A percentile compares a stretch with the other conserved stretches of the same genome.
Evolutionary conservation across 2,113 vertebrate genomes (phyloP).

Genomic region (Numenius arquata): DNA sequence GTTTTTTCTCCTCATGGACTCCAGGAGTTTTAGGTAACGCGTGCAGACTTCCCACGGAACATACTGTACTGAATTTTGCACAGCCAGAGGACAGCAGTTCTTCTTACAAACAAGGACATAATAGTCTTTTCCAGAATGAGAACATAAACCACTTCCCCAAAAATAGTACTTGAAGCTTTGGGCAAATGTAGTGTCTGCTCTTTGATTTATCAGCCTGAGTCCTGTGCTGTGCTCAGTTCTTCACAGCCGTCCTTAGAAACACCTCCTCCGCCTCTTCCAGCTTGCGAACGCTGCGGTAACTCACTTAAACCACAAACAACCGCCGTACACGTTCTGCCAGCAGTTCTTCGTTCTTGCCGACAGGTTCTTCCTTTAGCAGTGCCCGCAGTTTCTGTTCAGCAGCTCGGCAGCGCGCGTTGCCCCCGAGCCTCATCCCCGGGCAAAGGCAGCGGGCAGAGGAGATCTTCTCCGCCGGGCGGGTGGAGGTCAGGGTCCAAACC

Average conservation of each 20-base stretch:
- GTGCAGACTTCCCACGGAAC: not conserved
- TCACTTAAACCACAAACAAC: constrained; percentile 10
- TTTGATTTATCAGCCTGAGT: not conserved
- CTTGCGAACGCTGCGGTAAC: not conserved
- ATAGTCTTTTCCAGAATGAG: not conserved
- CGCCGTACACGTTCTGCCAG: not conserved
- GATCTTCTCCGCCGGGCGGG: not conserved
- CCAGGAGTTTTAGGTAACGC: not conserved
- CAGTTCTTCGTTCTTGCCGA: fast-evolving
- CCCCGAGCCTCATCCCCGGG: not conserved
- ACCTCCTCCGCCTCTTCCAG: not conserved
- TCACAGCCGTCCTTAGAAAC: not conserved
- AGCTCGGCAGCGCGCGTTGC: not conserved
- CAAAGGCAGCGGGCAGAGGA: not conserved
- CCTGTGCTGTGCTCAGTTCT: not conserved
- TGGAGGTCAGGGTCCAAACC: not conserved
- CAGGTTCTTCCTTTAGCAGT: not conserved
- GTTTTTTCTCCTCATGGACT: not conserved
- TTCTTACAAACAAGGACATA: not conserved
- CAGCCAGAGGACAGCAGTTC: not conserved
- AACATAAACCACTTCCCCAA: not conserved
- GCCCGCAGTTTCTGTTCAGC: not conserved
- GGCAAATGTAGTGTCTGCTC: fast-evolving
- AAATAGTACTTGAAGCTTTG: not conserved
- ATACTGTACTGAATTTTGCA: not conserved